These are phyloP conservation scores for Acleris sparsana DNA, from an alignment of 2,888 invertebrate genomes.

Conservation along the genomic window DNA sequence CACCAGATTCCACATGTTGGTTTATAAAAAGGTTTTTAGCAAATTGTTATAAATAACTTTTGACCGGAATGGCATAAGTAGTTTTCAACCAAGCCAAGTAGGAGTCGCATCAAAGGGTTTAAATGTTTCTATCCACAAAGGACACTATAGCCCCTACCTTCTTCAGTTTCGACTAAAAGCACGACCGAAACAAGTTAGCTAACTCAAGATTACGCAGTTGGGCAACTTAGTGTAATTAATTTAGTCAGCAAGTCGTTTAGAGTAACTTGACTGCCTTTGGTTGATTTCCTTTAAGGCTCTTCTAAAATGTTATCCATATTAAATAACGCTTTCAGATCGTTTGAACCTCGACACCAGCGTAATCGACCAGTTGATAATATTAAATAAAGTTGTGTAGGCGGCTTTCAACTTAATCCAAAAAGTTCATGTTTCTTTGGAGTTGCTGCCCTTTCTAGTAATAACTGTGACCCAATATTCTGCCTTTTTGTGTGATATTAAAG, in stretches of 20 bases:
- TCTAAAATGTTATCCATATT: slow-evolving; percentile 12
- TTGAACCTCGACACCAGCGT: slow-evolving; percentile 11
- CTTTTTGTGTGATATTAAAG: too few relatives aligned
- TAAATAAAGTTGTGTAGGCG: slow-evolving; percentile 7
- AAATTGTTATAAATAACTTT: not conserved
- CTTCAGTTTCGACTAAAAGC: slow-evolving; percentile 37
- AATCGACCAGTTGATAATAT: slow-evolving; percentile 1
- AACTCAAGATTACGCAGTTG: slow-evolving; percentile 40
- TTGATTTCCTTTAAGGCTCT: slow-evolving; percentile 19
- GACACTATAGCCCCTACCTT: slow-evolving; percentile 21
- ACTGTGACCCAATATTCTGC: not conserved
- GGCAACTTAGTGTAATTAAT: slow-evolving; percentile 38
- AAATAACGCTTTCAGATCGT: slow-evolving; percentile 23
- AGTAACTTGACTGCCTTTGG: slow-evolving; percentile 28
- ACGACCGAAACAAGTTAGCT: slow-evolving; percentile 40
- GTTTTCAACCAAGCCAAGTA: slow-evolving; percentile 9
- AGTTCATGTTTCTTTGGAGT: not conserved
- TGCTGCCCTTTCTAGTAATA: not conserved
- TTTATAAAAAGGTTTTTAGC: too few relatives aligned
- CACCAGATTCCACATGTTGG: too few relatives aligned
- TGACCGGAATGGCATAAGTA: slow-evolving; percentile 4
- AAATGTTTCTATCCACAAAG: slow-evolving; percentile 24
- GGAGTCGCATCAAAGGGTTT: slow-evolving; percentile 13
- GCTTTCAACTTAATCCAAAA: slow-evolving; percentile 11
- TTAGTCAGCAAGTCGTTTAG: slow-evolving; percentile 37